Percentiles rank a stretch among this genome's conserved stretches.
Conservation (phyloP, 2,888 invertebrate species). For the Clepsis dumicolana region DNA sequence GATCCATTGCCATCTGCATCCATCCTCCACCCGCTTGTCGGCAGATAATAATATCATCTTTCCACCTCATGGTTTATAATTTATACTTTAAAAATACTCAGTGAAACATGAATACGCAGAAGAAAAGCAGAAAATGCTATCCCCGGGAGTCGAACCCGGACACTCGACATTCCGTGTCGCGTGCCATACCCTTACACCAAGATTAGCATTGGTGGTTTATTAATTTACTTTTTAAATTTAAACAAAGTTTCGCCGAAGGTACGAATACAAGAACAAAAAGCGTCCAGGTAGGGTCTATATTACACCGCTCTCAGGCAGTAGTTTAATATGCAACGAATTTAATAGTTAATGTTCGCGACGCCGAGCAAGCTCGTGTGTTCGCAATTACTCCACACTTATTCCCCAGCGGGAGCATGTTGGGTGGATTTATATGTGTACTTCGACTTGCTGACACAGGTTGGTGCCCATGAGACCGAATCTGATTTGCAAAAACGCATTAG, state of each 20-base stretch:
- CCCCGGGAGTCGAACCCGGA: no score
- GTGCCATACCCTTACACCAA: no score
- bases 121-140: no score
- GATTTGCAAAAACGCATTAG: conserved; percentile 54
- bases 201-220: no score
- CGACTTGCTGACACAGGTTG: conserved; percentile 71
- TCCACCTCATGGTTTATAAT: no score
- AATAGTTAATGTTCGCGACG: conserved; percentile 84
- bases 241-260: conserved; percentile 26
- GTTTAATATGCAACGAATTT: conserved; percentile 86
- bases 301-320: conserved; percentile 74
- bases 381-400: conserved; percentile 83
- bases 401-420: conserved; percentile 68
- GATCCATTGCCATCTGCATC: no score
- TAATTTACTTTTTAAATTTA: conserved; percentile 24
- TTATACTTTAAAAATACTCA: no score
- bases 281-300: conserved; percentile 68
- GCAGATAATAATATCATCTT: no score
- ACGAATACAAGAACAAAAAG: conserved; percentile 57
- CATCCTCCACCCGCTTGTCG: no score
- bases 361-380: conserved; percentile 72
- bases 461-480: conserved; percentile 61
- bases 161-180: no score
- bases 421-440: conserved; percentile 77
- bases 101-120: no score